These are phyloP conservation scores for Miichthys miiuy DNA, from an alignment of 2,797 vertebrate genomes.

Conservation along the genomic window DNA sequence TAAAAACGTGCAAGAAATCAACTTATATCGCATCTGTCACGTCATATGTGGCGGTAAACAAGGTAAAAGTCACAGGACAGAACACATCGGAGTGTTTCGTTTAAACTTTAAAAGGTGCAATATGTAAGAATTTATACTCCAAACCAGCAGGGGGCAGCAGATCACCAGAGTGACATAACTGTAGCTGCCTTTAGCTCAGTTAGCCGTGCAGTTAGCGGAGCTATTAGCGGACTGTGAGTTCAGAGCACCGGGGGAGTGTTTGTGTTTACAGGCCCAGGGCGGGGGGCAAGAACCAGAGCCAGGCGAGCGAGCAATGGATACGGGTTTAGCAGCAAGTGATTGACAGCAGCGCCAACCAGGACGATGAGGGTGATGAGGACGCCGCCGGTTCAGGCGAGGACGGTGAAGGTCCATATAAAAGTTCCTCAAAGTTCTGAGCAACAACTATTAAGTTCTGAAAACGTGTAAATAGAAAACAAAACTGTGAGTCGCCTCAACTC, in stretches of 20 bases:
- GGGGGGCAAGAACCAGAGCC: neutral
- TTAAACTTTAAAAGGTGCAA: neutral
- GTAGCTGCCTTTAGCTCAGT: neutral
- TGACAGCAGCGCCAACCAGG: neutral
- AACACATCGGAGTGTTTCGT: neutral
- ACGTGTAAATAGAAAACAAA: too few species aligned
- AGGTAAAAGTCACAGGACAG: too few species aligned
- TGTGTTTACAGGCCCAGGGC: too few species aligned
- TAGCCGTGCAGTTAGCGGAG: neutral
- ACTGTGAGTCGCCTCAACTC: too few species aligned
- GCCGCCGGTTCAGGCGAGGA: neutral
- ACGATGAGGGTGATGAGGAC: neutral
- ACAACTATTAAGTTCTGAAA: too few species aligned
- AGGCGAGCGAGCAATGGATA: neutral
- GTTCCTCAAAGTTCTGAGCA: too few species aligned
- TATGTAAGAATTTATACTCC: neutral
- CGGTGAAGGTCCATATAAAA: neutral
- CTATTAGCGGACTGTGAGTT: too few species aligned
- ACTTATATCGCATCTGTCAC: neutral
- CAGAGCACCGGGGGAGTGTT: too few species aligned
- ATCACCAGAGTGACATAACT: neutral
- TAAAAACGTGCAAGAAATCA: conserved; percentile 5
- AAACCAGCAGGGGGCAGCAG: neutral
- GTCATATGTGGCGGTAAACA: neutral
- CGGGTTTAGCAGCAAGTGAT: neutral